Base-by-base conservation (phyloP, 2,113 vertebrate species). In the Raja brachyura region DNA sequence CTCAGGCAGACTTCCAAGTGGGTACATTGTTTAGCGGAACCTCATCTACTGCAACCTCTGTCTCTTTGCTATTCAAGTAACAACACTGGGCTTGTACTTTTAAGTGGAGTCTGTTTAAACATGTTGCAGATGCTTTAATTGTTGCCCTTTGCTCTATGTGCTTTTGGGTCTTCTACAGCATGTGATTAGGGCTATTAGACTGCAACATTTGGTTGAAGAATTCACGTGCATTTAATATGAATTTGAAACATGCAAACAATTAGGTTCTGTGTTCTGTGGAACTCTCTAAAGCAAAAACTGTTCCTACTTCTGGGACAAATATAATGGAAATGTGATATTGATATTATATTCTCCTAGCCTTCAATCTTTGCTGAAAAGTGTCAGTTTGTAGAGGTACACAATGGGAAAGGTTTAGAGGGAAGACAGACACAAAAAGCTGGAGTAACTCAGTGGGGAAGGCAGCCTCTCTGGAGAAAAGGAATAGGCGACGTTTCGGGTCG, bases 281-380 rank as follows among this genome's bases (percentile, higher is more conserved):
- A n/a, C 28, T 63, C 11, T 88, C n/a, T 10, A 66, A 66, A 63
- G 61, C 22, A 54, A 39, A 92, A 73, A 73, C 73, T 68, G 88
- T 25, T 92, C 18, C 18, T 48, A 5, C 25, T 70, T 73, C 63
- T 73, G 9, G 31, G 39, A 33, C 11, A 66, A 88, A 18, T 33
- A 14, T 18, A 88, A 6, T n/a, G 16, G 28, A 88, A 4, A 16
- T 31, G 28, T 88, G 59, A 88, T 31, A 92, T 39, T 14, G 13
- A 28, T 13, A 5, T 33, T 28, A 16, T 16, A 28, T 39, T 92
- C 73, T 90, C 3, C 88, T 48, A 66, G 16, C 33, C 48, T 73
- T 92, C 88, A 70, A 73, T 92, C 90, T 73, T 54, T 92, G 1
- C 68, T 73, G 25, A 73, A 68, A 92, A 92, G 73, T 74, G 22